Conservation (phyloP, 2,797 vertebrate genomes). For the Naso thynnoides region DNA sequence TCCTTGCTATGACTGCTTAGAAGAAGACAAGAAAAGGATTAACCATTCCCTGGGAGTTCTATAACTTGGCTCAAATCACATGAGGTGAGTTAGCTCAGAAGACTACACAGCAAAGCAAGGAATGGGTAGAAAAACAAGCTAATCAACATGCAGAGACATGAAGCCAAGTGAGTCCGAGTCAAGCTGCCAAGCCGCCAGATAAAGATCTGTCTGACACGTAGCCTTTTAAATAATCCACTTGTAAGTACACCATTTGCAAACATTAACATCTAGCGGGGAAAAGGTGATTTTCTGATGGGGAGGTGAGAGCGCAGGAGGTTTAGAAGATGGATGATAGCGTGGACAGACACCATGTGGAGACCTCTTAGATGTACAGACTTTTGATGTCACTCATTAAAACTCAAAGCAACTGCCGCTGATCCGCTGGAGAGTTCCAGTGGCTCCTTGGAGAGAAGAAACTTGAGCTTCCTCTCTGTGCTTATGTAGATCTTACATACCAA, state of each 20-base stretch:
- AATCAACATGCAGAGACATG: constrained; percentile 80
- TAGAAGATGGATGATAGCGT: constrained; percentile 51
- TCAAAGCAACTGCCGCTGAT: constrained; percentile 58
- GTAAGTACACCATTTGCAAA: constrained; percentile 76
- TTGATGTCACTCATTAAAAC: constrained; percentile 73
- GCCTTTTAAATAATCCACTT: constrained; percentile 84
- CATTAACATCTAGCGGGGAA: constrained; percentile 69
- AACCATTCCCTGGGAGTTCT: constrained; percentile 46
- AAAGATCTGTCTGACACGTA: constrained; percentile 77
- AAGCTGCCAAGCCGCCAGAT: constrained; percentile 77
- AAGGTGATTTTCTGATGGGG: constrained; percentile 54
- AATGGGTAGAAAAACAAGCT: constrained; percentile 63
- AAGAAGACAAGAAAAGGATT: constrained; percentile 28
- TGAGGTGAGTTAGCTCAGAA: constrained; percentile 53
- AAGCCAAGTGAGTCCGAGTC: constrained; percentile 67
- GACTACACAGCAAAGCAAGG: constrained; percentile 54
- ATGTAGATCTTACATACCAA: constrained; percentile 61
- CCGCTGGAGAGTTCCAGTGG: constrained; percentile 37
- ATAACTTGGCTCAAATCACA: constrained; percentile 54
- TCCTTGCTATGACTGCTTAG: constrained; percentile 3
- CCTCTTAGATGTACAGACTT: constrained; percentile 48
- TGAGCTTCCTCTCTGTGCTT: constrained; percentile 40
- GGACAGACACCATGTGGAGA: constrained; percentile 50
- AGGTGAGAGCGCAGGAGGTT: constrained; percentile 14
- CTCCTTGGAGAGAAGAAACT: constrained; percentile 31